Base-by-base conservation (phyloP, 2,888 invertebrate species). In the Liodrosophila aerea region DNA sequence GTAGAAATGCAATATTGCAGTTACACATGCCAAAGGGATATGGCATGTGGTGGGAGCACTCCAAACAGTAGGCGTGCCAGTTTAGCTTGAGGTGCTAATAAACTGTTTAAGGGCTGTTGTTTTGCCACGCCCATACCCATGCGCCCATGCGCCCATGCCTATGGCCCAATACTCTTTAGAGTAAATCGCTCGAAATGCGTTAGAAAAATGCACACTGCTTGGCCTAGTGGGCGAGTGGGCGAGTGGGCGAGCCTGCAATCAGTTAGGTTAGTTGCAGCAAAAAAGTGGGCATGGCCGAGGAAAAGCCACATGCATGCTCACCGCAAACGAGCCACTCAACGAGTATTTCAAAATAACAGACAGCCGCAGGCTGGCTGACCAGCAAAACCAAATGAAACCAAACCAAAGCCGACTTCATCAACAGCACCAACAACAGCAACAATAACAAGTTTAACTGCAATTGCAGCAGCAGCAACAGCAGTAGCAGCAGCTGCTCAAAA, bases 361-460 rank as follows among this genome's bases (percentile, higher is more conserved):
- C 76, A 76, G 73, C 75, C 78, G 64, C 64, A 81, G 62, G 47
- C 66, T 64, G 64, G 66, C 61, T 54, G 61, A 73, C 64, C 64
- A 71, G 58, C 60, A 82, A 76, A 82, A 78, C 76, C 83, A 82
- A 81, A 81, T 73, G 57, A 69, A 80, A 77, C 75, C 77, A 75
- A 65, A 77, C 82, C 76, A 76, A 81, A 70, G 73, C 78, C 72
- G 73, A 86, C 87, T 86, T 87, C 85, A 86, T 85, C 86, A 87
- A 85, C 85, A 80, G 72, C 43, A 61, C 33, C 33, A 22, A 15
- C 47, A 45, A 36, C 43, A 7, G 33, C 52, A 53, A n/a, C 16
- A 33, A 12, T 56, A 58, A 15, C 58, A 34, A 5, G 22, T 5
- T 22, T 22, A 22, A 22, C 22, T 22, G 22, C 22, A 22, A 22